A percentile compares a stretch with the other conserved stretches of the same genome.
phyloP scores from a whole-genome alignment of 2,797 vertebrate genomes.

The Alauda arvensis region DNA sequence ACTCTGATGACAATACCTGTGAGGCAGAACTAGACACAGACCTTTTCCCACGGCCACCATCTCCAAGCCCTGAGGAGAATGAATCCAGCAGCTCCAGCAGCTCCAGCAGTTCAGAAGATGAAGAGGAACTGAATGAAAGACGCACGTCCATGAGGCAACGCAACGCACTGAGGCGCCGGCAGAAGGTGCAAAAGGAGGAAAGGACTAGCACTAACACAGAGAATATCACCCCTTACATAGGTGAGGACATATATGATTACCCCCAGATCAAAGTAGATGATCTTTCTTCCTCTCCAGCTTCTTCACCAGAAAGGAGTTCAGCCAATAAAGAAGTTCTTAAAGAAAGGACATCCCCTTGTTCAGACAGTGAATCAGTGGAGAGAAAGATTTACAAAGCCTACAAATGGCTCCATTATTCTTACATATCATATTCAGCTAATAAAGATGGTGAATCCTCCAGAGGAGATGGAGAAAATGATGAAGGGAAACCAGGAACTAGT shows the following conservation, averaged over 20 bases:
- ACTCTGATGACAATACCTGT: conserved; percentile 90
- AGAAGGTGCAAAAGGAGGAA: conserved; percentile 79
- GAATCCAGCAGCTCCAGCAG: conserved; percentile 88
- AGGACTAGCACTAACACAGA: conserved; percentile 68
- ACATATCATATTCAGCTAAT: conserved; percentile 75
- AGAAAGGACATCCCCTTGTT: conserved; percentile 67
- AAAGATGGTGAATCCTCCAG: conserved; percentile 74
- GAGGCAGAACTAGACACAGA: conserved; percentile 86
- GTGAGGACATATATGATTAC: conserved; percentile 88
- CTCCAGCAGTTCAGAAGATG: conserved; percentile 85
- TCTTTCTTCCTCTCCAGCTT: conserved; percentile 80
- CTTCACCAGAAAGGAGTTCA: conserved; percentile 72
- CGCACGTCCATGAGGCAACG: conserved; percentile 79
- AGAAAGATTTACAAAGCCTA: conserved; percentile 82
- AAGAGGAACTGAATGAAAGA: conserved; percentile 83
- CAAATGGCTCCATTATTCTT: conserved; percentile 81
- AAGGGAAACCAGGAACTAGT: conserved; percentile 75
- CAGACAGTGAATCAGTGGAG: conserved; percentile 76
- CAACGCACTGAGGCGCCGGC: conserved; percentile 82
- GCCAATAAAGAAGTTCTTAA: conserved; percentile 65
- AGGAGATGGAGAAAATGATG: conserved; percentile 67
- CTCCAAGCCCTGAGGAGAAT: conserved; percentile 89
- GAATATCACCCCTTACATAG: conserved; percentile 75
- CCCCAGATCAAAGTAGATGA: conserved; percentile 89
- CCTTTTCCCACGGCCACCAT: conserved; percentile 90